Percentiles rank a stretch among this genome's conserved stretches.
Evolutionary conservation across 2,797 vertebrate species (phyloP).

Genomic region (Buphagus erythrorhynchus): DNA sequence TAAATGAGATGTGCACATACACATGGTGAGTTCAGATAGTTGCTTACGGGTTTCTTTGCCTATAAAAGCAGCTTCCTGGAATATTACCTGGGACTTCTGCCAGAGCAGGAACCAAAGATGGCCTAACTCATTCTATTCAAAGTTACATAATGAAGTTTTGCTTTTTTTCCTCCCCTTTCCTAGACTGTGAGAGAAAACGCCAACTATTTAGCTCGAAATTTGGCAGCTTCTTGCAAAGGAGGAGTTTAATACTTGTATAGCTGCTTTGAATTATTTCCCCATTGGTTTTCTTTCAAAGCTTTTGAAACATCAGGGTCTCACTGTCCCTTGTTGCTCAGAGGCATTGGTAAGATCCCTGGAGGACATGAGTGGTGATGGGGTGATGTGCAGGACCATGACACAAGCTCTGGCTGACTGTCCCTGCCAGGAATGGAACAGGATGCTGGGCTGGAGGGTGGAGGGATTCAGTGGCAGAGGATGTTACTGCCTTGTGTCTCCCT

Average conservation of each 20-base stretch:
- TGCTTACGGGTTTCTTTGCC: neutral
- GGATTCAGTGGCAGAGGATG: neutral
- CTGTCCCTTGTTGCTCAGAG: neutral
- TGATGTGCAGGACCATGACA: neutral
- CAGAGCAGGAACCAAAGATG: slow-evolving; percentile 7
- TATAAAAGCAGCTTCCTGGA: slow-evolving; percentile 23
- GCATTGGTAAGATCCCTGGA: neutral
- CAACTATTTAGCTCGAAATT: neutral
- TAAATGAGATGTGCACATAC: neutral
- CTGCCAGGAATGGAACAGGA: neutral
- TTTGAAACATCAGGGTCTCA: neutral
- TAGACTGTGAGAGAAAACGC: neutral
- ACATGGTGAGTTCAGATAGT: neutral
- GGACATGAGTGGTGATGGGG: neutral
- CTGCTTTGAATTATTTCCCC: slow-evolving; percentile 19
- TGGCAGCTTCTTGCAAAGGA: neutral
- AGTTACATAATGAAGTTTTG: slow-evolving; percentile 4
- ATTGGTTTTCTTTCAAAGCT: neutral
- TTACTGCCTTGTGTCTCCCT: neutral
- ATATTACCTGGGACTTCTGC: slow-evolving; percentile 35
- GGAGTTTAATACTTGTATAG: neutral
- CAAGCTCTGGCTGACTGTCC: neutral
- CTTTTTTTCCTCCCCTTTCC: neutral
- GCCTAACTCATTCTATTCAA: neutral
- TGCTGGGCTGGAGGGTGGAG: neutral